These are phyloP conservation scores for Sphaerophoria rueppellii DNA, from an alignment of 2,888 invertebrate species.

Conservation along the genomic window DNA sequence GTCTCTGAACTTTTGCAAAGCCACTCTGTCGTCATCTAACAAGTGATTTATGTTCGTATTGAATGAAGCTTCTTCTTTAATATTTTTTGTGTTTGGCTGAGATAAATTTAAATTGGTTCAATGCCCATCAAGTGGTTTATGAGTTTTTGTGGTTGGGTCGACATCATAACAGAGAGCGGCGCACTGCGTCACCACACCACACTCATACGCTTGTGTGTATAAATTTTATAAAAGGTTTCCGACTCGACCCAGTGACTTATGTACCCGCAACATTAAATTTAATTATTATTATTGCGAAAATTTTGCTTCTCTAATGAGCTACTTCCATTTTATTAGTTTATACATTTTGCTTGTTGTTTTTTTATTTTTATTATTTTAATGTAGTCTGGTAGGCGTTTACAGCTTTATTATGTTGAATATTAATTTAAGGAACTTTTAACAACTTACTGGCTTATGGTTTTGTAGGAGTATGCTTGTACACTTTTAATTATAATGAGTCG, in stretches of 20 bases:
- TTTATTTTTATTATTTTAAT: too few relatives aligned
- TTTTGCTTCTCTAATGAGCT: constrained; percentile 62
- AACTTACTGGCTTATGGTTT: too few relatives aligned
- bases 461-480: too few relatives aligned
- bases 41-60: constrained; percentile 61
- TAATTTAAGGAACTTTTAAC: too few relatives aligned
- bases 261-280: constrained; percentile 58
- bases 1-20: constrained; percentile 59
- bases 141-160: constrained; percentile 34
- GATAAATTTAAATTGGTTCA: constrained; percentile 53
- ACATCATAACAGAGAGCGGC: neutral
- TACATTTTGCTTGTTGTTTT: too few relatives aligned
- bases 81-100: neutral
- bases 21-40: constrained; percentile 40
- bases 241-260: constrained; percentile 29
- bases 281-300: constrained; percentile 61
- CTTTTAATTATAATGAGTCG: too few relatives aligned
- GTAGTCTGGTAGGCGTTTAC: too few relatives aligned
- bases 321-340: constrained; percentile 21
- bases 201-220: neutral
- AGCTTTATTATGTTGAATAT: too few relatives aligned
- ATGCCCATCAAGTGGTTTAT: constrained; percentile 56
- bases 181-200: constrained; percentile 5
- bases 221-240: neutral
- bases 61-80: constrained; percentile 23